These are phyloP conservation scores for Polymixis lichenea DNA, from an alignment of 2,888 invertebrate genomes.

Conservation along the genomic window DNA sequence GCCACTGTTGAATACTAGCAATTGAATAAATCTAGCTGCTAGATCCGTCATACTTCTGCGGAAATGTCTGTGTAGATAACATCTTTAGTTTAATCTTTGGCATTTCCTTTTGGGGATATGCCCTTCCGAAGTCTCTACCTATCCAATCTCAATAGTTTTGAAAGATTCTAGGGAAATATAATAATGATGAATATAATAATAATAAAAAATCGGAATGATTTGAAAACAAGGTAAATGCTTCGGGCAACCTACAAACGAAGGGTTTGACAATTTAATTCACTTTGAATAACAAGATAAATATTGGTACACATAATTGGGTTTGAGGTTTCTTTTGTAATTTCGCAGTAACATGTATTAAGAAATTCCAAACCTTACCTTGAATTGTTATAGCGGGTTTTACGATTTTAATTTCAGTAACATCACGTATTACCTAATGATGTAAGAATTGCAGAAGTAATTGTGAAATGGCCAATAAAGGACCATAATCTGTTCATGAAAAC, in stretches of 20 bases:
- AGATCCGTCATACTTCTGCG: not conserved
- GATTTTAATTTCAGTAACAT: slow-evolving; percentile 18
- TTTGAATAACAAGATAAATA: slow-evolving; percentile 23
- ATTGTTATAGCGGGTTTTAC: slow-evolving; percentile 38
- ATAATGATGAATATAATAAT: not conserved
- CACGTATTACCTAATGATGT: slow-evolving; percentile 4
- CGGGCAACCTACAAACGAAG: slow-evolving; percentile 2
- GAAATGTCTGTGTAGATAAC: not conserved
- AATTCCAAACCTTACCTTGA: slow-evolving; percentile 32
- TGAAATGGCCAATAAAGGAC: not conserved
- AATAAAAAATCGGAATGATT: not conserved
- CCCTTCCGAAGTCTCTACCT: not conserved
- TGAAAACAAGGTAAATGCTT: not conserved
- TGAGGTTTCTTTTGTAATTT: slow-evolving; percentile 45
- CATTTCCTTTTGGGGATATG: not conserved
- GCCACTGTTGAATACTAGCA: not conserved
- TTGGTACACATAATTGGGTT: slow-evolving; percentile 23
- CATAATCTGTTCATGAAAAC: not conserved
- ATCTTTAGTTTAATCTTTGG: slow-evolving; percentile 7
- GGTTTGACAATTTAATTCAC: slow-evolving; percentile 13
- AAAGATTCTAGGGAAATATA: not conserved
- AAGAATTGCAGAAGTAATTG: not conserved
- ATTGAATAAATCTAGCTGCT: not conserved
- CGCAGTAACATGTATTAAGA: slow-evolving; percentile 15
- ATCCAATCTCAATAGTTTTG: not conserved